phyloP scores from a whole-genome alignment of 2,797 vertebrate species.

The Arrhamphus sclerolepis region DNA sequence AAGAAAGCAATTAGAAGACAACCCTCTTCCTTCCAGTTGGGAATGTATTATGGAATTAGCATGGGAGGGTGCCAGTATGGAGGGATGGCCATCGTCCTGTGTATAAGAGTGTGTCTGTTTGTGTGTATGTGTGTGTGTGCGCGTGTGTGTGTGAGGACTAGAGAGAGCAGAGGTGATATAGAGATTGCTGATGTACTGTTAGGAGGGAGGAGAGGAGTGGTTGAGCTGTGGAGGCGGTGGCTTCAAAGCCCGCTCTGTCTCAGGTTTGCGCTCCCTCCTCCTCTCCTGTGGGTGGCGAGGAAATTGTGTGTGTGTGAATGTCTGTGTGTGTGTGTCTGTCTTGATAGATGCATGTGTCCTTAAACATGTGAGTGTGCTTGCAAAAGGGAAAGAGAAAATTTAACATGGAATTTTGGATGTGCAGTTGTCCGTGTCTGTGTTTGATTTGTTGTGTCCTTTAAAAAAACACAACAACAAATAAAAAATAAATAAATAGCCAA shows the following conservation, averaged over 20 bases:
- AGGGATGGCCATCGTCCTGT: conserved; percentile 28
- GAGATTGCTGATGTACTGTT: conserved; percentile 54
- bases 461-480: no score
- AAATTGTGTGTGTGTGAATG: conserved; percentile 47
- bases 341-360: no score
- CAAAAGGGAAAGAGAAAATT: conserved; percentile 9
- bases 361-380: no score
- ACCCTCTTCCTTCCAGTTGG: conserved; percentile 82
- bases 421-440: conserved; percentile 23
- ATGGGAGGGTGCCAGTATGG: conserved; percentile 30
- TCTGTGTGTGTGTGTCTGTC: conserved; percentile 10
- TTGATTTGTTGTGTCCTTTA: conserved; percentile 25
- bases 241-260: conserved; percentile 62
- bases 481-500: no score
- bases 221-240: conserved; percentile 56
- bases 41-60: conserved; percentile 86
- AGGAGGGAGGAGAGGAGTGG: conserved; percentile 52
- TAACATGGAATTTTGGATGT: conserved; percentile 27
- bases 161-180: conserved; percentile 13
- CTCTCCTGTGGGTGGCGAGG: conserved; percentile 51
- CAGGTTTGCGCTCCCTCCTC: conserved; percentile 51
- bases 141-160: conserved; percentile 14
- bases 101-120: conserved; percentile 14
- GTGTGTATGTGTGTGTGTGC: conserved; percentile 14
- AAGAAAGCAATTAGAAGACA: conserved; percentile 87